Percentiles rank a stretch among this genome's conserved stretches.
Conservation (phyloP, 1,140 invertebrate species). For the Hormaphis cornu region DNA sequence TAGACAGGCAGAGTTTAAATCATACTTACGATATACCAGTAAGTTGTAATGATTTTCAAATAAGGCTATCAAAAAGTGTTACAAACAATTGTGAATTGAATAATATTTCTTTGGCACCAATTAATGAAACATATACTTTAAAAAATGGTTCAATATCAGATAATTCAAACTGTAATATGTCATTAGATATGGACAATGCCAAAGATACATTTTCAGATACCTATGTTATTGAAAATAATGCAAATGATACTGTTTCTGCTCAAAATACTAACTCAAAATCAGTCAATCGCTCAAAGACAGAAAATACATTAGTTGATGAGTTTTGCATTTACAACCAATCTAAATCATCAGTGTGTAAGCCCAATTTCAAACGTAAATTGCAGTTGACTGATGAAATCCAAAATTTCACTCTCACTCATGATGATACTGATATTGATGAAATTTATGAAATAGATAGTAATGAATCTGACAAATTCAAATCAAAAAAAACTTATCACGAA, state of each 20-base stretch:
- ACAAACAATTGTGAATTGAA: neutral
- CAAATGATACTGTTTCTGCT: neutral
- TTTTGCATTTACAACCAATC: neutral
- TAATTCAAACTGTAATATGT: neutral
- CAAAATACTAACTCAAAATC: neutral
- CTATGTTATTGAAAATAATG: neutral
- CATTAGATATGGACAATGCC: neutral
- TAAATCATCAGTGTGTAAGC: neutral
- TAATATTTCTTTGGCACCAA: neutral
- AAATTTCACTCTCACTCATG: neutral
- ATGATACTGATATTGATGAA: neutral
- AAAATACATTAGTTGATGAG: neutral
- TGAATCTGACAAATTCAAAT: neutral
- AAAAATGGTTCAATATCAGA: neutral
- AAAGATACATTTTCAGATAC: neutral
- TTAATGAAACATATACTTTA: conserved; percentile 4
- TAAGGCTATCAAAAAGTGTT: neutral
- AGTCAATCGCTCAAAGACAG: neutral
- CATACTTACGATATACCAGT: neutral
- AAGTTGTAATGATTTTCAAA: neutral
- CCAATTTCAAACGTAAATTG: neutral
- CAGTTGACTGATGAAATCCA: neutral
- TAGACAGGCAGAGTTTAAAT: neutral
- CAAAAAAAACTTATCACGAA: neutral
- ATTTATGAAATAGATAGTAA: neutral